Percentiles rank a stretch among this genome's conserved stretches.
Conservation (phyloP, 37 sponge, comb jelly and placozoan species). For the Dysidea cf. avara region DNA sequence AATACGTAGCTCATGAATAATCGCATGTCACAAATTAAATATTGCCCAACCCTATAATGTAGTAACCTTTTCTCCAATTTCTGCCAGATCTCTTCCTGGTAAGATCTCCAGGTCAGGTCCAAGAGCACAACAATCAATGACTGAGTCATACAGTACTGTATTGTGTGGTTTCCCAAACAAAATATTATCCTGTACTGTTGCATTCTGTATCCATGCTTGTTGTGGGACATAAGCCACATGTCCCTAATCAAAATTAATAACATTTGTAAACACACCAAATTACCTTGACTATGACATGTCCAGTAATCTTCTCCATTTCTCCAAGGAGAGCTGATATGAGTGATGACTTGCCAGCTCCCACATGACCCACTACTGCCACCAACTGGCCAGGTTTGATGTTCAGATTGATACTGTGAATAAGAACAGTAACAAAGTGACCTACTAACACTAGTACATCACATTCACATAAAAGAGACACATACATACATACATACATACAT, state of each 20-base stretch:
- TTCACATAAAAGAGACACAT: too few species aligned
- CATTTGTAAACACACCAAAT: neutral
- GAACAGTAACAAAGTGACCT: too few species aligned
- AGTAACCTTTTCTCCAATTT: conserved; percentile 99
- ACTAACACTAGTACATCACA: conserved; percentile 72
- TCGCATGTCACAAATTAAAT: too few species aligned
- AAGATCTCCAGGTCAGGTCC: conserved; percentile 91
- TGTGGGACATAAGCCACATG: conserved; percentile 93
- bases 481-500: too few species aligned
- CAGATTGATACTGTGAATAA: too few species aligned
- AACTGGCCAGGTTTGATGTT: too few species aligned
- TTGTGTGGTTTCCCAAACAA: conserved; percentile 79
- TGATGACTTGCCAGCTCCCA: too few species aligned
- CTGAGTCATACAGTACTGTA: conserved; percentile 46
- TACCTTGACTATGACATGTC: neutral
- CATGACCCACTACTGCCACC: too few species aligned
- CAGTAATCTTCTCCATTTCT: conserved; percentile 3
- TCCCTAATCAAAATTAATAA: conserved; percentile 58
- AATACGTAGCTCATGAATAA: too few species aligned
- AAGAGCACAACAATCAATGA: conserved; percentile 85
- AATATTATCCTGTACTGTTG: conserved; percentile 90
- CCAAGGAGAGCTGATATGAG: too few species aligned
- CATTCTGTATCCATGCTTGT: conserved; percentile 98
- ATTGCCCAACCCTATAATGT: too few species aligned
- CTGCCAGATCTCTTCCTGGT: conserved; percentile 94